These are phyloP conservation scores for Hemibagrus guttatus DNA, from an alignment of 2,797 vertebrate genomes.

Conservation along the genomic window DNA sequence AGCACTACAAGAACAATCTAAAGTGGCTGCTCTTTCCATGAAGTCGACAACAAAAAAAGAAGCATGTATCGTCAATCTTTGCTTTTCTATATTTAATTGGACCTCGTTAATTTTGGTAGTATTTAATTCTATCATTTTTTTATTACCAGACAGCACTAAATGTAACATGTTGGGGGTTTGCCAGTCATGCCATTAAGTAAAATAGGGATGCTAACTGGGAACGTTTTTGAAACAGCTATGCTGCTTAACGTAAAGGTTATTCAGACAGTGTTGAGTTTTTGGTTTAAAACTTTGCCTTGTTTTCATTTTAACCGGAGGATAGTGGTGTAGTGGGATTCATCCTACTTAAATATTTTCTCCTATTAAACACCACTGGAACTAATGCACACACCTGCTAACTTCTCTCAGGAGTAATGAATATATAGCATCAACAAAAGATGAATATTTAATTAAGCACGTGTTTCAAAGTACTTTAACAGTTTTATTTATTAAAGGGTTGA, in stretches of 20 bases:
- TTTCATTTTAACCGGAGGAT: background rate
- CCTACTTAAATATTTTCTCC: background rate
- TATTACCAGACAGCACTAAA: background rate
- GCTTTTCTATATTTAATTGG: background rate
- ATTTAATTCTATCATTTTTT: no score
- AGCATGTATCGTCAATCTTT: background rate
- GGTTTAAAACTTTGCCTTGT: background rate
- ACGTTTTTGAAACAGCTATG: background rate
- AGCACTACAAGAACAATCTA: constrained; percentile 60
- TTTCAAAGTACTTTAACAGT: no score
- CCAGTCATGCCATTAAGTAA: background rate
- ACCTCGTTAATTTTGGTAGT: background rate
- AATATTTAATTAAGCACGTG: background rate
- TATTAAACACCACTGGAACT: background rate
- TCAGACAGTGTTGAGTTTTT: background rate
- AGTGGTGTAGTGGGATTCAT: background rate
- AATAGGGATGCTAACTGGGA: background rate
- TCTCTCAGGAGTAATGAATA: background rate
- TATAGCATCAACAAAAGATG: background rate
- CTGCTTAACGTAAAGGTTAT: background rate
- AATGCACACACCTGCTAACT: background rate
- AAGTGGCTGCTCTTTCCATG: constrained; percentile 62
- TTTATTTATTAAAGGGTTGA: background rate
- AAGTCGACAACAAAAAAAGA: background rate
- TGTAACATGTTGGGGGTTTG: background rate